Evolutionary conservation across 2,888 invertebrate species (phyloP).

Genomic region (Amphipoea lucens): DNA sequence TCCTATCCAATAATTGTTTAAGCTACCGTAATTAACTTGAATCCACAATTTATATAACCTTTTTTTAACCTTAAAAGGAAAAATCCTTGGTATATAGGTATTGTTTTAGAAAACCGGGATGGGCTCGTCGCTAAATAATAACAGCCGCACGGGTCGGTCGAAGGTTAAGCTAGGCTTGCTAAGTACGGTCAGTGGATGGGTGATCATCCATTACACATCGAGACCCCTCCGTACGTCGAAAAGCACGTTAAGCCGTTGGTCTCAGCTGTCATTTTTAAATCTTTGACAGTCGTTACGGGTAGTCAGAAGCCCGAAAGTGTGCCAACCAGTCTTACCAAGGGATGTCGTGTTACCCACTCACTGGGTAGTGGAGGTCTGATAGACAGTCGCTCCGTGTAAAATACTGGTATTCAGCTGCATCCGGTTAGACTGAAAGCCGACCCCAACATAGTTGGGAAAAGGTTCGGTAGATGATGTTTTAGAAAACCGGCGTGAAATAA

Average conservation of each 20-base stretch:
- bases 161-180: background rate
- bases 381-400: background rate
- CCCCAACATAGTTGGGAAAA: too few relatives aligned
- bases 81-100: background rate
- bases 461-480: too few relatives aligned
- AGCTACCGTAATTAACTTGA: conserved; percentile 37
- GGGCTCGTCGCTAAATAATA: background rate
- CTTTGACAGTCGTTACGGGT: background rate
- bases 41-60: conserved; percentile 35
- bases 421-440: background rate
- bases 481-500: background rate
- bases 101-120: conserved; percentile 5
- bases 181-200: background rate
- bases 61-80: background rate
- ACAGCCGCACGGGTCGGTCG: background rate
- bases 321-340: background rate
- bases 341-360: background rate
- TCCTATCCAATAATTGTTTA: conserved; percentile 41
- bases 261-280: background rate
- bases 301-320: background rate
- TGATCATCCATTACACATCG: background rate
- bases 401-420: background rate
- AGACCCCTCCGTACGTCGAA: background rate
- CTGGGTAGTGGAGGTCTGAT: background rate
- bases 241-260: background rate